These are phyloP conservation scores for Bombus confusus DNA, from an alignment of 1,140 invertebrate species.

Conservation along the genomic window DNA sequence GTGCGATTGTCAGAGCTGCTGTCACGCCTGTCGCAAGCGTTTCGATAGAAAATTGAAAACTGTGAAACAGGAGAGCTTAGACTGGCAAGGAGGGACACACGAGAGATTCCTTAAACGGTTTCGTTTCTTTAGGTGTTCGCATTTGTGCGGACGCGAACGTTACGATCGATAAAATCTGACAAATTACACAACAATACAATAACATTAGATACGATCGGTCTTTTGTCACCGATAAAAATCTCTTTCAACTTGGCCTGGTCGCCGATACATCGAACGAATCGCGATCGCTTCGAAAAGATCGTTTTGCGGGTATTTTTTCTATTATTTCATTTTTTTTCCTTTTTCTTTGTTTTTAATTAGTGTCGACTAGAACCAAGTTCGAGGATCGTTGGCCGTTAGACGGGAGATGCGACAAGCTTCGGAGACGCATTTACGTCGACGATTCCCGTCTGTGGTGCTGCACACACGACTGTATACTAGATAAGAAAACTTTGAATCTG, in stretches of 20 bases:
- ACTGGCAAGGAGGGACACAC: background rate
- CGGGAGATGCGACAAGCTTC: constrained; percentile 16
- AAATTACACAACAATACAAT: constrained; percentile 52
- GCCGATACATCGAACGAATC: background rate
- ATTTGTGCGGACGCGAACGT: background rate
- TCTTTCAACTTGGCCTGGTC: constrained; percentile 17
- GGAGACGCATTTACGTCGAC: constrained; percentile 29
- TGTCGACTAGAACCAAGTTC: background rate
- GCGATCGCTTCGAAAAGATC: background rate
- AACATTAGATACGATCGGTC: constrained; percentile 51
- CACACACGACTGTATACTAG: constrained; percentile 16
- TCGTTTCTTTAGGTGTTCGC: constrained; percentile 11
- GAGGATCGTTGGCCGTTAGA: background rate
- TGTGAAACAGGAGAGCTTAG: constrained; percentile 37
- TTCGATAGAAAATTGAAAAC: constrained; percentile 59
- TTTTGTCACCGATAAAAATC: constrained; percentile 9
- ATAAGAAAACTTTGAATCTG: constrained; percentile 27
- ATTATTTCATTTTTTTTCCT: background rate
- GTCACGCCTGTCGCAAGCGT: constrained; percentile 59
- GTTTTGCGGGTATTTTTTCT: background rate
- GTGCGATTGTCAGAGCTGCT: constrained; percentile 69
- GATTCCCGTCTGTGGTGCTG: constrained; percentile 18
- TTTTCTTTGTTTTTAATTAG: background rate
- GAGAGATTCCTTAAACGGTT: constrained; percentile 19
- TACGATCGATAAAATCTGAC: constrained; percentile 53